Evolutionary conservation across 2,797 vertebrate species (phyloP).

Genomic region (Parotocinclus haroldoi): DNA sequence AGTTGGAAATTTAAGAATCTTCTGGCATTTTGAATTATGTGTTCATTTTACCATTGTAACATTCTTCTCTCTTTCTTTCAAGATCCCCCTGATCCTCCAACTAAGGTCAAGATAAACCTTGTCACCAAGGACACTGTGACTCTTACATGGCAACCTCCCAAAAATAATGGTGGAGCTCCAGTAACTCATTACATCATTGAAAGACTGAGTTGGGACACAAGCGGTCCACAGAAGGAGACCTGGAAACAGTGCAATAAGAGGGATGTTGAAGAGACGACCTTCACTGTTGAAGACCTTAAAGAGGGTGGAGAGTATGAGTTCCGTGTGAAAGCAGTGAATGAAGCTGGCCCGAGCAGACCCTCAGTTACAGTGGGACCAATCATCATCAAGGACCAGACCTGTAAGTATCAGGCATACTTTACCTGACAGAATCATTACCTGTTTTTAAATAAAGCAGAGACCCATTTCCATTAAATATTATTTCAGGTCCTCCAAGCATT

Average conservation of each 20-base stretch:
- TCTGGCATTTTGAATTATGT: no score
- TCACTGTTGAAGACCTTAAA: slow-evolving; percentile 90
- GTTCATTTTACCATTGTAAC: no score
- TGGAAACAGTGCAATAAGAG: slow-evolving; percentile 96
- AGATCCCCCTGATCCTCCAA: slow-evolving; percentile 96
- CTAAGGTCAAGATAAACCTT: slow-evolving; percentile 88
- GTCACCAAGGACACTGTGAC: slow-evolving; percentile 90
- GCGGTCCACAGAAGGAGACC: slow-evolving; percentile 89
- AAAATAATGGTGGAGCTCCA: slow-evolving; percentile 92
- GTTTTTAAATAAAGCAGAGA: background rate
- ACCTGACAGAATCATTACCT: background rate
- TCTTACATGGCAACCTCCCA: slow-evolving; percentile 90
- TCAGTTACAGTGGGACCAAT: slow-evolving; percentile 88
- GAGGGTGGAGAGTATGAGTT: slow-evolving; percentile 97
- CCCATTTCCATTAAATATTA: slow-evolving; percentile 3
- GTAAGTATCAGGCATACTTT: slow-evolving; percentile 68
- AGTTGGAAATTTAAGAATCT: slow-evolving; percentile 59
- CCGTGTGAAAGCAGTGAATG: slow-evolving; percentile 95
- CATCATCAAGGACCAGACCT: slow-evolving; percentile 93
- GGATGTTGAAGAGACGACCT: slow-evolving; percentile 91
- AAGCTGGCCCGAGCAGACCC: slow-evolving; percentile 88
- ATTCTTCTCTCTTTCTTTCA: slow-evolving; percentile 10
- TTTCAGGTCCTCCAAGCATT: slow-evolving; percentile 85
- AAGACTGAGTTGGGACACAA: slow-evolving; percentile 91
- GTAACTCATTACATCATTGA: slow-evolving; percentile 95